These are phyloP conservation scores for Melieria picta DNA, from an alignment of 2,888 invertebrate species.

Conservation along the genomic window DNA sequence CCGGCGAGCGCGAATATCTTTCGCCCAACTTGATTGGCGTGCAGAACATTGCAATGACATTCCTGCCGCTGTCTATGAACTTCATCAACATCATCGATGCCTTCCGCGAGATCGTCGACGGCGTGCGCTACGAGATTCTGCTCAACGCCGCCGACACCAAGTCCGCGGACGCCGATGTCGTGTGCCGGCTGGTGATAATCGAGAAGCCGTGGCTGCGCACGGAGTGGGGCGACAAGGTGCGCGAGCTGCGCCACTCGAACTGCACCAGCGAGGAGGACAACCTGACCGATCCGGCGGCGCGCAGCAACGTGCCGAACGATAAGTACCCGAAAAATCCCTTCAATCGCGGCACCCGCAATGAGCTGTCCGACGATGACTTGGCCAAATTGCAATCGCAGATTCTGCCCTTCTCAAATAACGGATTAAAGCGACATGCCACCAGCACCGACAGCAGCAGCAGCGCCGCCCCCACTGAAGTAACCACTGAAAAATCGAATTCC, in stretches of 20 bases:
- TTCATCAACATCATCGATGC: slow-evolving; percentile 64
- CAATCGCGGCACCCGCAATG: slow-evolving; percentile 59
- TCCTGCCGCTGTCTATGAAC: slow-evolving; percentile 60
- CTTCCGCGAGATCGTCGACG: slow-evolving; percentile 63
- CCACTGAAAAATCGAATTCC: slow-evolving; percentile 32
- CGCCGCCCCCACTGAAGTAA: slow-evolving; percentile 2
- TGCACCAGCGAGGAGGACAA: slow-evolving; percentile 69
- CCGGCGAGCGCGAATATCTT: slow-evolving; percentile 62
- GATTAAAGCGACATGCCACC: slow-evolving; percentile 20
- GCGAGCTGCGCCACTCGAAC: slow-evolving; percentile 73
- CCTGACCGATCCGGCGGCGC: slow-evolving; percentile 43
- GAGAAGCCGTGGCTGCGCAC: slow-evolving; percentile 75
- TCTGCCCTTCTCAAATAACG: slow-evolving; percentile 38
- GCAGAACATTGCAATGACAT: slow-evolving; percentile 63
- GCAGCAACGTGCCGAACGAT: slow-evolving; percentile 51
- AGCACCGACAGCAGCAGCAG: slow-evolving; percentile 23
- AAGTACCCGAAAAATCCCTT: slow-evolving; percentile 61
- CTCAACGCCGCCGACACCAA: slow-evolving; percentile 60
- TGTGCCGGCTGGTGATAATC: slow-evolving; percentile 72
- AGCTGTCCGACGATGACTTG: slow-evolving; percentile 59
- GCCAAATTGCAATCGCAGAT: slow-evolving; percentile 61
- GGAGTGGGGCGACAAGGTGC: slow-evolving; percentile 70
- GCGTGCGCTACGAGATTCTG: slow-evolving; percentile 61
- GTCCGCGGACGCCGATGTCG: slow-evolving; percentile 55
- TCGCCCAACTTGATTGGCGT: slow-evolving; percentile 63